Percentiles rank a stretch among this genome's conserved stretches.
phyloP scores from a whole-genome alignment of 1,140 invertebrate genomes.

The Planococcus citri region DNA sequence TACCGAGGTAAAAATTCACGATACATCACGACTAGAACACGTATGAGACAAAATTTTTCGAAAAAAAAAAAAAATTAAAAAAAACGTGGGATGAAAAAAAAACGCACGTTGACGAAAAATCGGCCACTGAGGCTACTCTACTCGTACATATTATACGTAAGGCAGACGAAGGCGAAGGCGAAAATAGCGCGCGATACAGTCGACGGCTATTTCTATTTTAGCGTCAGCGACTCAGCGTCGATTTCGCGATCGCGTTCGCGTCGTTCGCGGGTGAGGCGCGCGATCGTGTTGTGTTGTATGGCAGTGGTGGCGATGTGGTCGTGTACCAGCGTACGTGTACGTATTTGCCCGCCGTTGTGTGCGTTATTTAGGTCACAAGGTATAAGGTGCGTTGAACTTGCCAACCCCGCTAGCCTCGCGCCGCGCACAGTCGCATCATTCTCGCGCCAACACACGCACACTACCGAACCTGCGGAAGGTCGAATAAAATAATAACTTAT shows the following conservation, averaged over 20 bases:
- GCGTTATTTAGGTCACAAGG: slow-evolving; percentile 18
- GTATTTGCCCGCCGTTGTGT: background rate
- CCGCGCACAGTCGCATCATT: slow-evolving; percentile 4
- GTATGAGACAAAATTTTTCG: too few species aligned
- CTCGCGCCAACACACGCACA: background rate
- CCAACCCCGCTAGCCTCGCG: too few species aligned
- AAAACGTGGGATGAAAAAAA: too few species aligned
- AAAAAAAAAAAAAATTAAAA: too few species aligned
- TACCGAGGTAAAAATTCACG: too few species aligned
- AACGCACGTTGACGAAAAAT: background rate
- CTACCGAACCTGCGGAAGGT: background rate
- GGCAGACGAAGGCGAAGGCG: background rate
- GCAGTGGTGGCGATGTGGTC: background rate
- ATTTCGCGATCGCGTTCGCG: too few species aligned
- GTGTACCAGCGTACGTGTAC: background rate
- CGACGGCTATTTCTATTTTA: slow-evolving; percentile 10
- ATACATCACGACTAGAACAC: too few species aligned
- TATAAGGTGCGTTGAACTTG: slow-evolving; percentile 20
- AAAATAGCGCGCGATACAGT: slow-evolving; percentile 5
- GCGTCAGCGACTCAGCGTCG: background rate
- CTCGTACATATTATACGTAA: too few species aligned
- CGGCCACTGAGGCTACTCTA: background rate
- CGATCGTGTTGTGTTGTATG: background rate
- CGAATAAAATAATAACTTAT: slow-evolving; percentile 18
- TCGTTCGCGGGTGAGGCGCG: too few species aligned